Conservation (phyloP, 2,888 invertebrate genomes). For the Nomada lathburiana region DNA sequence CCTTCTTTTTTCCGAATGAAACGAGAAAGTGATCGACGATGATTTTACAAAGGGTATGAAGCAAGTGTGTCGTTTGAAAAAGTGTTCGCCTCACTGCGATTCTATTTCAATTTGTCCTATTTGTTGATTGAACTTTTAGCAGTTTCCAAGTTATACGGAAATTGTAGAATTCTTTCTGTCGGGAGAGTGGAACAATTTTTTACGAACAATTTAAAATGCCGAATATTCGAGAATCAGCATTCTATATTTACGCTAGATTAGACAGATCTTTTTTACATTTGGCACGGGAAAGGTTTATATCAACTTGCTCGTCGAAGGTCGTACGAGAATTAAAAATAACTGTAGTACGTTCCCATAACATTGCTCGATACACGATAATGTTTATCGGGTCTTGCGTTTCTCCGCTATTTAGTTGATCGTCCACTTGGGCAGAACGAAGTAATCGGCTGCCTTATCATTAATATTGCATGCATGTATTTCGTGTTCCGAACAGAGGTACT, state of each 20-base stretch:
- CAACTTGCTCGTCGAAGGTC: neutral
- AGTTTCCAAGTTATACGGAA: neutral
- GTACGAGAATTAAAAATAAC: too few species aligned
- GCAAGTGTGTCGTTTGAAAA: too few species aligned
- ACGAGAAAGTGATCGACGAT: too few species aligned
- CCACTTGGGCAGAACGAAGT: slow-evolving; percentile 32
- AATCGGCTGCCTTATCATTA: slow-evolving; percentile 43
- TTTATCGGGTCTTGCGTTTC: slow-evolving; percentile 49
- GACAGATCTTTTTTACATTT: neutral
- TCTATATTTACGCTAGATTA: neutral
- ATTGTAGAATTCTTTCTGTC: neutral
- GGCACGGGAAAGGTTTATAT: slow-evolving; percentile 1
- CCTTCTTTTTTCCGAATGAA: too few species aligned
- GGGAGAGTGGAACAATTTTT: neutral
- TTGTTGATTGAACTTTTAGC: too few species aligned
- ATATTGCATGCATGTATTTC: slow-evolving; percentile 12
- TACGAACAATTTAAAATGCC: neutral
- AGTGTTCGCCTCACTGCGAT: too few species aligned
- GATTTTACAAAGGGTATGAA: too few species aligned
- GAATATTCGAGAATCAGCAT: neutral
- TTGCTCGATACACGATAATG: slow-evolving; percentile 58
- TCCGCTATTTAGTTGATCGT: slow-evolving; percentile 47
- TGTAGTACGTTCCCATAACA: slow-evolving; percentile 32
- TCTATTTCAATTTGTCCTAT: too few species aligned
- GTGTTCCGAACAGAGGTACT: slow-evolving; percentile 30